Evolutionary conservation across 2,113 vertebrate species (phyloP).

Genomic region (Fregetta grallaria): DNA sequence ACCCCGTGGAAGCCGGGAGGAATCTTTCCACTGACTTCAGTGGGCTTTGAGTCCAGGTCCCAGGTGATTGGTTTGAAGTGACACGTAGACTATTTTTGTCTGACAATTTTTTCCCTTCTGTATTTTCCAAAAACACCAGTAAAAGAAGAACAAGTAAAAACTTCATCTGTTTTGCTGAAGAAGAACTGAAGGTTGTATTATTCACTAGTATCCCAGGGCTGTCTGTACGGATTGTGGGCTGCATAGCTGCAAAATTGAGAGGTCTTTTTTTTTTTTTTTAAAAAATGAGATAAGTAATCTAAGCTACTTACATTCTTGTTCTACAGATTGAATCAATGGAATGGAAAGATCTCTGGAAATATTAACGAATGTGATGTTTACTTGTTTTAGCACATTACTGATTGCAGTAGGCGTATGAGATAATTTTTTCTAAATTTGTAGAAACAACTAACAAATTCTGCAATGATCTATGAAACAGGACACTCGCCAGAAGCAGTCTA

Average conservation of each 20-base stretch:
- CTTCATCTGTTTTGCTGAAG: conserved; percentile 14
- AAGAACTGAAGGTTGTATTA: conserved; percentile 32
- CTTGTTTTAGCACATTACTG: background rate
- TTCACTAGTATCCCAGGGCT: background rate
- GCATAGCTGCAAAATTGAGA: background rate
- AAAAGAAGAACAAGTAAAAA: conserved; percentile 7
- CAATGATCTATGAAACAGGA: background rate
- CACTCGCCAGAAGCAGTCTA: background rate
- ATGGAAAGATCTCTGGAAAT: conserved; percentile 16
- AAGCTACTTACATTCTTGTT: background rate
- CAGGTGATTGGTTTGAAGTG: background rate
- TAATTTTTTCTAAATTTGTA: background rate
- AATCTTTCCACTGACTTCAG: conserved; percentile 53
- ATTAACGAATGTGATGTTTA: background rate
- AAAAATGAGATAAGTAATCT: background rate
- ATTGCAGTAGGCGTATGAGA: background rate
- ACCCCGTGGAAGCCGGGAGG: background rate
- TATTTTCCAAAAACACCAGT: conserved; percentile 41
- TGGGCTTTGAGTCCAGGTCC: background rate
- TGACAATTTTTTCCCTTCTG: conserved; percentile 17
- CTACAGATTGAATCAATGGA: background rate
- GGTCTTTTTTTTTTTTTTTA: background rate
- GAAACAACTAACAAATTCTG: conserved; percentile 14
- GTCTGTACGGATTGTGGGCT: background rate
- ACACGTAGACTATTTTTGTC: conserved; percentile 40